phyloP scores from a whole-genome alignment of 2,797 vertebrate genomes.

The Uromys caudimaculatus region DNA sequence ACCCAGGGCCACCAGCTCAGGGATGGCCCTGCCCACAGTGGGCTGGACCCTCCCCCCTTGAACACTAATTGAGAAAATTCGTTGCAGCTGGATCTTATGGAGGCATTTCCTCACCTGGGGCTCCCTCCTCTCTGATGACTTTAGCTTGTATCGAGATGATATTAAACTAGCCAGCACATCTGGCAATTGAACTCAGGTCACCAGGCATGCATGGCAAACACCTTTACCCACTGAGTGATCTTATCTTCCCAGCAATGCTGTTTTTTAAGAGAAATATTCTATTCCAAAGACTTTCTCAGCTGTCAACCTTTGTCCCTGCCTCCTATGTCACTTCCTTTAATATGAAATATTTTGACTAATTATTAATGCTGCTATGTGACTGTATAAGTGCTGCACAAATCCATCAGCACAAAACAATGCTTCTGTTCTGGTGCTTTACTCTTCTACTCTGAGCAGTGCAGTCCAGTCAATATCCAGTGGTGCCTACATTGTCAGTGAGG shows the following conservation, averaged over 20 bases:
- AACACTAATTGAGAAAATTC: neutral
- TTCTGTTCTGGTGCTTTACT: neutral
- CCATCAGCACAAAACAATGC: neutral
- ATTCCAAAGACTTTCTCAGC: neutral
- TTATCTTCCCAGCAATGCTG: neutral
- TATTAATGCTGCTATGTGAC: neutral
- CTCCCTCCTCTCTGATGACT: neutral
- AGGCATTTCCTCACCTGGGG: neutral
- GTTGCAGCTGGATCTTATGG: neutral
- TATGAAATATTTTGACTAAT: neutral
- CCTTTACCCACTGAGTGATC: neutral
- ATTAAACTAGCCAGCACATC: neutral
- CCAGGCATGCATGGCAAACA: neutral
- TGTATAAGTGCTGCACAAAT: neutral
- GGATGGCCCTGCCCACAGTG: neutral
- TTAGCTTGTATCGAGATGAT: neutral
- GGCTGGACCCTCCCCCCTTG: neutral
- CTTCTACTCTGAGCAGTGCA: neutral
- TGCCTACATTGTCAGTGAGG: neutral
- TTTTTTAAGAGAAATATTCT: neutral
- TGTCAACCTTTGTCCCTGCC: neutral
- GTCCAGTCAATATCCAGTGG: rapidly evolving
- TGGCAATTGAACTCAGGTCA: neutral
- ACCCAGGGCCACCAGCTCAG: too few species aligned
- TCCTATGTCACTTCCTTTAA: neutral